A percentile compares a stretch with the other conserved stretches of the same genome.
phyloP scores from a whole-genome alignment of 2,888 invertebrate genomes.

The Deilephila elpenor region DNA sequence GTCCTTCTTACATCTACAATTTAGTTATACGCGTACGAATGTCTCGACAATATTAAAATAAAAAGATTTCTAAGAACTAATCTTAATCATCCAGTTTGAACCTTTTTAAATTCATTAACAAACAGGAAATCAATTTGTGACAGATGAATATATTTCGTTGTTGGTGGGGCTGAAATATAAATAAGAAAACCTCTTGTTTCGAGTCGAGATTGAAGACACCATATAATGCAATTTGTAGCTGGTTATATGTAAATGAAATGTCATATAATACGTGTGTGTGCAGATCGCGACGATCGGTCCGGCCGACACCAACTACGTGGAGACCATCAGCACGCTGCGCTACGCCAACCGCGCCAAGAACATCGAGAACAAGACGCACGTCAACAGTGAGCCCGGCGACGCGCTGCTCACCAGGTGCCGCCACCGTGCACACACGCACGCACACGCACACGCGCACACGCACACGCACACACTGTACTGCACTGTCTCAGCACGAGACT shows the following conservation, averaged over 20 bases:
- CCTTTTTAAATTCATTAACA: too few species aligned
- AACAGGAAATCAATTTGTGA: too few species aligned
- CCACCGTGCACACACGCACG: not conserved
- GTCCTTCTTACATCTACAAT: too few species aligned
- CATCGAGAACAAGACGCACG: slow-evolving; percentile 97
- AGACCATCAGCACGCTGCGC: slow-evolving; percentile 97
- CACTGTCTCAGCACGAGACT: too few species aligned
- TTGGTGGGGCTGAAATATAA: too few species aligned
- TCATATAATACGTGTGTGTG: not conserved
- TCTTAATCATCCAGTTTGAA: too few species aligned
- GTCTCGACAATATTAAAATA: too few species aligned
- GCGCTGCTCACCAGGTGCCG: slow-evolving; percentile 92
- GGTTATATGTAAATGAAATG: not conserved
- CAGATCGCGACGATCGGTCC: slow-evolving; percentile 99
- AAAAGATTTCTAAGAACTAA: too few species aligned
- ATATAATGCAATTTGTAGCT: not conserved
- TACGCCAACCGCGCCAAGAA: slow-evolving; percentile 99
- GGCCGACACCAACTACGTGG: slow-evolving; percentile 97
- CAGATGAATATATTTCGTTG: too few species aligned
- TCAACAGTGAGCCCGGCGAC: slow-evolving; percentile 99
- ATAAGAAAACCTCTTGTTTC: too few species aligned
- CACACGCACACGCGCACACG: not conserved
- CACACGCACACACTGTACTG: not conserved
- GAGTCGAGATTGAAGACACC: too few species aligned
- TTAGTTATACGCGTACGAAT: too few species aligned